Conservation (phyloP, 2,888 invertebrate genomes). For the Euproctis similis region DNA sequence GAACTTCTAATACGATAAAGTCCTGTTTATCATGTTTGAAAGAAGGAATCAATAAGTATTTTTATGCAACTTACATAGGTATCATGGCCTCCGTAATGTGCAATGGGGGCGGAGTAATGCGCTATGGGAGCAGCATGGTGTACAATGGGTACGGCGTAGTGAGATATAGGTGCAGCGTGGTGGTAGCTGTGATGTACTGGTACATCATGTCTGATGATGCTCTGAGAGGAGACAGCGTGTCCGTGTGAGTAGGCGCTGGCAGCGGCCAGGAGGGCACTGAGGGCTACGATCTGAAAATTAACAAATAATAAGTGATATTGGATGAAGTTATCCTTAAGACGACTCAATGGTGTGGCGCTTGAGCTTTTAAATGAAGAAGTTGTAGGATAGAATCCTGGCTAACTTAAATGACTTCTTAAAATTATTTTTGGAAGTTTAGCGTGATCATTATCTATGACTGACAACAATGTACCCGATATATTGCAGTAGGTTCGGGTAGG, state of each 20-base stretch:
- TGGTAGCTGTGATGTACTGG: not conserved
- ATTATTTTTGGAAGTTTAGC: too few species aligned
- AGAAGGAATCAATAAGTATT: too few species aligned
- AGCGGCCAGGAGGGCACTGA: conserved; percentile 30
- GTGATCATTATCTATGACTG: too few species aligned
- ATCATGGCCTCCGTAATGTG: conserved; percentile 1
- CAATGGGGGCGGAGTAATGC: conserved; percentile 18
- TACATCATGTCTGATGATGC: conserved; percentile 9
- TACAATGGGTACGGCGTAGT: conserved; percentile 17
- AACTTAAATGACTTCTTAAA: too few species aligned
- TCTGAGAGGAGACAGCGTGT: conserved; percentile 41
- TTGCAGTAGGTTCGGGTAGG: too few species aligned
- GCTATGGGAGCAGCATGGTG: conserved; percentile 11
- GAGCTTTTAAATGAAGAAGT: not conserved
- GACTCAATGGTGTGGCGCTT: too few species aligned
- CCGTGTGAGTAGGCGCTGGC: conserved; percentile 35
- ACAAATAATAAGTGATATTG: too few species aligned
- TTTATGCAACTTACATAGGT: not conserved
- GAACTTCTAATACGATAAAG: too few species aligned
- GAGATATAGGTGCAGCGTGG: conserved; percentile 15
- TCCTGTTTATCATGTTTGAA: too few species aligned
- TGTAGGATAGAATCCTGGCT: too few species aligned
- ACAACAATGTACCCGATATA: too few species aligned
- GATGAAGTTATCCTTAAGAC: not conserved
- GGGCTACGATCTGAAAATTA: conserved; percentile 7